Percentiles rank a stretch among this genome's conserved stretches.
These are phyloP conservation scores for Acrossocheilus fasciatus DNA, from an alignment of 2,797 vertebrate genomes.

Conservation along the genomic window DNA sequence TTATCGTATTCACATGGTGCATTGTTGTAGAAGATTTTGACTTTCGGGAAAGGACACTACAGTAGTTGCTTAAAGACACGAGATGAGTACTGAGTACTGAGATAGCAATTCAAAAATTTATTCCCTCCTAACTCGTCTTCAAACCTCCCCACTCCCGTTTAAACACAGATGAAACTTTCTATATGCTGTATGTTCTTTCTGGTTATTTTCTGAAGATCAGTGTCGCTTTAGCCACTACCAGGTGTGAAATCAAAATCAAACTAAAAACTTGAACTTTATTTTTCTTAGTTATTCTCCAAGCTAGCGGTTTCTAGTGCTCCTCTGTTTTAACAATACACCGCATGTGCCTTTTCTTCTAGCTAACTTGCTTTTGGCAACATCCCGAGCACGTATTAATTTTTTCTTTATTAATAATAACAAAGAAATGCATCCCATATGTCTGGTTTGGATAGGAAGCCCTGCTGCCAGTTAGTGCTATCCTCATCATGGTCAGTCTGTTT, in stretches of 20 bases:
- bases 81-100: neutral
- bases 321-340: constrained; percentile 73
- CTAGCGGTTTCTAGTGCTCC: constrained; percentile 65
- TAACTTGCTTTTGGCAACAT: constrained; percentile 73
- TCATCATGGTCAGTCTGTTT: constrained; percentile 53
- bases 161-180: constrained; percentile 42
- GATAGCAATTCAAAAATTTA: constrained; percentile 21
- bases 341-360: constrained; percentile 72
- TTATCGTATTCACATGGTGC: neutral
- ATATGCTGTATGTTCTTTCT: constrained; percentile 27
- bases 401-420: constrained; percentile 84
- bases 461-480: constrained; percentile 69
- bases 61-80: constrained; percentile 15
- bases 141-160: constrained; percentile 49
- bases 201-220: constrained; percentile 61
- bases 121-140: constrained; percentile 56
- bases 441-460: constrained; percentile 69
- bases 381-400: constrained; percentile 76
- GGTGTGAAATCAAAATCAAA: constrained; percentile 78
- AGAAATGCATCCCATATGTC: constrained; percentile 83
- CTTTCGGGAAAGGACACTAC: neutral
- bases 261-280: constrained; percentile 74
- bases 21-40: neutral
- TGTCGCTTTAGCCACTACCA: constrained; percentile 70
- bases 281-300: constrained; percentile 73